Evolutionary conservation across 2,113 vertebrate genomes (phyloP), one percentile per base, ranked within the genome.

Genomic region (Gymnorhina tibicen): DNA sequence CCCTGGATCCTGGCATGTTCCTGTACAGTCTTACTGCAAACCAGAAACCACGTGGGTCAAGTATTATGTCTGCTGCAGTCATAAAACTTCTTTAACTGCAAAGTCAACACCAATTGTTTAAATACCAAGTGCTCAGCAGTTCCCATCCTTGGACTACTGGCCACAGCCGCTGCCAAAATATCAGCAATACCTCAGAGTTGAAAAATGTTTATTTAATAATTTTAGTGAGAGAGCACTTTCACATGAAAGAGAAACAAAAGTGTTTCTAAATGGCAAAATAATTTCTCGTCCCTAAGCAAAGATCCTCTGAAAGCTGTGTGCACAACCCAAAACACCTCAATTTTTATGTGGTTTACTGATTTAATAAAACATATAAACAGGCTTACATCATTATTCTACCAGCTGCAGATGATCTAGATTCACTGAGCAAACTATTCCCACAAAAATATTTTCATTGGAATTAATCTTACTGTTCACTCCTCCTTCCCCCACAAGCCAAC

Each of bases 141-240:
- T 87, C 88, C 50, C 69, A 72, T 69, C 46, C 33, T 90, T 52
- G 47, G 59, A 74, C 75, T 81, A 59, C 39, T 62, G 88, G 83
- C 73, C 58, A 66, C 41, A 68, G 64, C 10, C 83, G 35, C 53
- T 81, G 88, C 83, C 83, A 95, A 89, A 91, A 72, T 72, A 85
- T 78, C 64, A 95, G 91, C 66, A 84, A 50, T 89, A 84, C 69
- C 75, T 96, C 76, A 78, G 58, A 76, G 64, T 0, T 32, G 53
- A 93, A 94, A 96, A 81, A 66, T 85, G 55, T 89, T 95, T 80
- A 68, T 62, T 83, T 91, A 94, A 72, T 79, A 72, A 79, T 95
- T 91, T 91, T 62, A 87, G 56, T 46, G 83, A 75, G 56, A 78
- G 58, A 90, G 15, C 69, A 82, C 28, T 95, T 92, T 53, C 73